Conservation (phyloP, 2,797 vertebrate species). For the Sebastes kiyomatsui region DNA sequence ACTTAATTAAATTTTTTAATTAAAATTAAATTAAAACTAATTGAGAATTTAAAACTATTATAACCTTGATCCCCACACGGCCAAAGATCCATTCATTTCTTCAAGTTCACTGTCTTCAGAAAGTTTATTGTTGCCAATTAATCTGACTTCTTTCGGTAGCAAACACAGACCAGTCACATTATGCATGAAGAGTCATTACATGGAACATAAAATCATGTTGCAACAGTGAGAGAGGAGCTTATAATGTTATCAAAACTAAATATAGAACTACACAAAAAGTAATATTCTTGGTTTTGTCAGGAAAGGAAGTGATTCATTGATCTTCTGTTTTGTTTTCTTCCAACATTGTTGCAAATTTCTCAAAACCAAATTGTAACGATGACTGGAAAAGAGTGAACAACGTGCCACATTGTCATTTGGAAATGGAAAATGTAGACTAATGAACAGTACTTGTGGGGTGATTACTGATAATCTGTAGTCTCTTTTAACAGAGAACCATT, state of each 20-base stretch:
- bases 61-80: not conserved
- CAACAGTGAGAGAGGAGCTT: not conserved
- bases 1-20: too few relatives aligned
- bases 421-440: constrained; percentile 1
- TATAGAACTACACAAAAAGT: not conserved
- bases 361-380: not conserved
- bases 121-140: not conserved
- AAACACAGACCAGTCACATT: not conserved
- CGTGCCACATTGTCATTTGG: not conserved
- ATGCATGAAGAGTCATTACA: not conserved
- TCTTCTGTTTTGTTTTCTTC: not conserved
- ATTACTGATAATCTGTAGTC: not conserved
- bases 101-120: not conserved
- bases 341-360: not conserved
- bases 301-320: not conserved
- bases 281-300: not conserved
- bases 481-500: not conserved
- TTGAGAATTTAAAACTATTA: too few relatives aligned
- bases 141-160: not conserved
- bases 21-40: too few relatives aligned
- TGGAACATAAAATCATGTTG: not conserved
- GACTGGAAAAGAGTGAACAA: not conserved
- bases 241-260: not conserved
- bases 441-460: not conserved
- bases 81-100: not conserved